Percentiles rank a stretch among this genome's conserved stretches.
phyloP scores from a whole-genome alignment of 2,113 vertebrate species.

The Petaurus breviceps region DNA sequence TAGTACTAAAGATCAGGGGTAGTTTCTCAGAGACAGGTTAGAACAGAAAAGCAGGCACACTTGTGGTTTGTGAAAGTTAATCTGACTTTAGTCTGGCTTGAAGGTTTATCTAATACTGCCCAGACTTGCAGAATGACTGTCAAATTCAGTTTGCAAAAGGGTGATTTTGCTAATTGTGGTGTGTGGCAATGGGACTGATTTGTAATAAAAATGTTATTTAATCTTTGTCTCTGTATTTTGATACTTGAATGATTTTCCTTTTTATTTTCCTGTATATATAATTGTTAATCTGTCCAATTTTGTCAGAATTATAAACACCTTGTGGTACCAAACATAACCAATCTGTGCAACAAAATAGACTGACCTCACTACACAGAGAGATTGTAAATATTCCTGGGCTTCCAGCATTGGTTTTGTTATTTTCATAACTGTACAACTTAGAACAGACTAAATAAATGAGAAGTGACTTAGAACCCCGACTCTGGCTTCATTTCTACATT shows the following conservation, averaged over 20 bases:
- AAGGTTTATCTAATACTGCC: constrained; percentile 72
- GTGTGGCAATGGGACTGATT: constrained; percentile 87
- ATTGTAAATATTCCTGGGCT: constrained; percentile 95
- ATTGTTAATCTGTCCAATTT: constrained; percentile 88
- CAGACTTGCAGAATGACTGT: constrained; percentile 67
- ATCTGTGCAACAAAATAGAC: constrained; percentile 85
- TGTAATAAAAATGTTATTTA: constrained; percentile 93
- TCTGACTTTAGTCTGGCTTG: constrained; percentile 47
- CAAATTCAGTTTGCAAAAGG: constrained; percentile 85
- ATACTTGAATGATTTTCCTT: constrained; percentile 97
- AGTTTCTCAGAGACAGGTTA: not conserved
- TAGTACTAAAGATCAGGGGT: not conserved
- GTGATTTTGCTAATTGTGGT: constrained; percentile 86
- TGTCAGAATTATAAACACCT: constrained; percentile 88
- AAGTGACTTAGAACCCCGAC: constrained; percentile 71
- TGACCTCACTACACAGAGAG: constrained; percentile 90
- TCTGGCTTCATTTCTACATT: constrained; percentile 33
- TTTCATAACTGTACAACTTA: constrained; percentile 94
- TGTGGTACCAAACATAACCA: constrained; percentile 90
- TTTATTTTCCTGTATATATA: constrained; percentile 93
- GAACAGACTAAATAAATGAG: constrained; percentile 89
- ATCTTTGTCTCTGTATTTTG: constrained; percentile 96
- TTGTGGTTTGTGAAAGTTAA: constrained; percentile 29
- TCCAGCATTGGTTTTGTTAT: constrained; percentile 95
- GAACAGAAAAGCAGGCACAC: constrained; percentile 36